phyloP scores from a whole-genome alignment of 2,113 vertebrate genomes.

The Microtus montanus region DNA sequence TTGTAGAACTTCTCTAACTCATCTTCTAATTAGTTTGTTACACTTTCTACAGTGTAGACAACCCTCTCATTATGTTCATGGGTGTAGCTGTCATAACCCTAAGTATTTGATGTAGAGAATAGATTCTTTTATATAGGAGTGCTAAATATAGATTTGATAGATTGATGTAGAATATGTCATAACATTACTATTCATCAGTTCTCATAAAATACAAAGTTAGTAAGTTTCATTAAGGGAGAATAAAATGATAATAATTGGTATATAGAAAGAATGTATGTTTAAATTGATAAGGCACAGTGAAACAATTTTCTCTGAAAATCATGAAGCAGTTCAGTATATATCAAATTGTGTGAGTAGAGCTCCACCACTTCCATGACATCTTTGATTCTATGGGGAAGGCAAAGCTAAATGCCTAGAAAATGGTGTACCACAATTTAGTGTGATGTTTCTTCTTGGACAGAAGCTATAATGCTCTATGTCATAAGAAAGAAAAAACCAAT shows the following conservation, averaged over 20 bases:
- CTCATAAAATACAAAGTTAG: neutral
- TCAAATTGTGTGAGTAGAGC: neutral
- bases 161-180: neutral
- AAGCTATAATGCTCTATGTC: conserved; percentile 60
- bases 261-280: neutral
- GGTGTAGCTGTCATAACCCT: neutral
- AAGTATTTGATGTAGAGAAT: neutral
- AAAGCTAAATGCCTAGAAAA: conserved; percentile 30
- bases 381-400: neutral
- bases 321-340: neutral
- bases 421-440: neutral
- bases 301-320: neutral
- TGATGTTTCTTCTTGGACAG: neutral
- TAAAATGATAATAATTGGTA: neutral
- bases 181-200: neutral
- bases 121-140: neutral
- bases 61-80: neutral
- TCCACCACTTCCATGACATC: neutral
- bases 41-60: neutral
- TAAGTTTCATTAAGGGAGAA: neutral
- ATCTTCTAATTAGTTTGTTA: neutral
- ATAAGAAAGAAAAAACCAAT: neutral
- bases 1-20: neutral
- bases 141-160: neutral
- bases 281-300: neutral